A percentile compares a stretch with the other conserved stretches of the same genome.
These are phyloP conservation scores for Zygaena filipendulae DNA, from an alignment of 2,888 invertebrate genomes.

Conservation along the genomic window DNA sequence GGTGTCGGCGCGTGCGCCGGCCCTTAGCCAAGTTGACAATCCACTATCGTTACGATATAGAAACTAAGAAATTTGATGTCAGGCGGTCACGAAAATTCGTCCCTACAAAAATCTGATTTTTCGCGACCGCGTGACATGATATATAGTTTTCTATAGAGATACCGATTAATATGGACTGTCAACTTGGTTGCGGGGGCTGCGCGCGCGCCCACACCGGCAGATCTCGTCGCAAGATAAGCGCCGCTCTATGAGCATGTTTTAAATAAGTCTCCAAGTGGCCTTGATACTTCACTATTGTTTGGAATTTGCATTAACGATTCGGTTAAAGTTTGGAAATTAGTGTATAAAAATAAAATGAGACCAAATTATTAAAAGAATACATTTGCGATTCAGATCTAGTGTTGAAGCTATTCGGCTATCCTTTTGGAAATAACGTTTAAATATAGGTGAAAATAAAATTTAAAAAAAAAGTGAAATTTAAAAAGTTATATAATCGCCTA, in stretches of 20 bases:
- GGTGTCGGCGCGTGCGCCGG: neutral
- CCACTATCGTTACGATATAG: too few species aligned
- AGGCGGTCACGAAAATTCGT: too few species aligned
- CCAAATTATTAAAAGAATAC: slow-evolving; percentile 56
- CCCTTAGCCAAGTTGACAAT: too few species aligned
- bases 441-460: slow-evolving; percentile 45
- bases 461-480: slow-evolving; percentile 28
- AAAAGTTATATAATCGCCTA: slow-evolving; percentile 59
- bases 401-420: slow-evolving; percentile 65
- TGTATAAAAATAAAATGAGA: slow-evolving; percentile 61
- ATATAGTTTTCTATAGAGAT: too few species aligned
- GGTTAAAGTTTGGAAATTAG: slow-evolving; percentile 65
- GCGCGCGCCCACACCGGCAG: slow-evolving; percentile 11
- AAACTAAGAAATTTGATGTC: too few species aligned
- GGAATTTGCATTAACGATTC: slow-evolving; percentile 57
- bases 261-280: slow-evolving; percentile 66
- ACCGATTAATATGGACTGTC: too few species aligned
- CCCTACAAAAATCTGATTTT: too few species aligned
- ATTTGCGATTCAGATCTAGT: slow-evolving; percentile 57
- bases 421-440: slow-evolving; percentile 60
- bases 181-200: too few species aligned
- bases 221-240: slow-evolving; percentile 50
- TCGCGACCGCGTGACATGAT: too few species aligned
- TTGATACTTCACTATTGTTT: slow-evolving; percentile 65
- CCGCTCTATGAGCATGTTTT: slow-evolving; percentile 43